A percentile compares a stretch with the other conserved stretches of the same genome.
phyloP scores from a whole-genome alignment of 2,113 vertebrate species.

The Polypterus bichir region DNA sequence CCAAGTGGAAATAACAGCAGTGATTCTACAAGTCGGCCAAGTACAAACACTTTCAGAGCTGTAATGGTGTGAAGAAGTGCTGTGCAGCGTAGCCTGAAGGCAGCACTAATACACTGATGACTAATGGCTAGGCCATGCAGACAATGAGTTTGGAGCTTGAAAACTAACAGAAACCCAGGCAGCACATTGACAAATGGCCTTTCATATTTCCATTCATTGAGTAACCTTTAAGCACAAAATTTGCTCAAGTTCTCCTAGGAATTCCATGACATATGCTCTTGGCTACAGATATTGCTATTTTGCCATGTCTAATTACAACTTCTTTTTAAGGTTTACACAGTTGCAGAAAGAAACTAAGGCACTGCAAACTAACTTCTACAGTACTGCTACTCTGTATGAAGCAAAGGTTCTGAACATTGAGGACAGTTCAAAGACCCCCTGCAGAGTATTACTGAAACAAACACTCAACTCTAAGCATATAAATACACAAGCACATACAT shows the following conservation, averaged over 20 bases:
- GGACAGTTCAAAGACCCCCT: constrained; percentile 31
- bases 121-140: constrained; percentile 81
- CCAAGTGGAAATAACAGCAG: constrained; percentile 58
- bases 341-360: neutral
- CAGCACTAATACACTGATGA: constrained; percentile 74
- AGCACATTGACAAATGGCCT: constrained; percentile 88
- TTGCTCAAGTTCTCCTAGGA: constrained; percentile 50
- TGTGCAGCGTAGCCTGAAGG: constrained; percentile 59
- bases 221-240: constrained; percentile 78
- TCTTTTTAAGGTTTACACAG: constrained; percentile 2
- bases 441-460: constrained; percentile 61
- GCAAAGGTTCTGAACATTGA: no score
- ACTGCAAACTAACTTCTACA: neutral
- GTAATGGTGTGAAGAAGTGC: constrained; percentile 54
- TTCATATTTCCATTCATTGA: constrained; percentile 71
- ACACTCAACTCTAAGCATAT: constrained; percentile 21
- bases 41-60: constrained; percentile 47
- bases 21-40: constrained; percentile 57
- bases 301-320: constrained; percentile 53
- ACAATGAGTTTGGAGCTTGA: constrained; percentile 82
- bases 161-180: constrained; percentile 57
- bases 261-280: constrained; percentile 41
- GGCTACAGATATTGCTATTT: constrained; percentile 53
- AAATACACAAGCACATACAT: no score
- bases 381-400: neutral